These are phyloP conservation scores for Drosophila mulleri DNA, from an alignment of 2,888 invertebrate species.

Conservation along the genomic window DNA sequence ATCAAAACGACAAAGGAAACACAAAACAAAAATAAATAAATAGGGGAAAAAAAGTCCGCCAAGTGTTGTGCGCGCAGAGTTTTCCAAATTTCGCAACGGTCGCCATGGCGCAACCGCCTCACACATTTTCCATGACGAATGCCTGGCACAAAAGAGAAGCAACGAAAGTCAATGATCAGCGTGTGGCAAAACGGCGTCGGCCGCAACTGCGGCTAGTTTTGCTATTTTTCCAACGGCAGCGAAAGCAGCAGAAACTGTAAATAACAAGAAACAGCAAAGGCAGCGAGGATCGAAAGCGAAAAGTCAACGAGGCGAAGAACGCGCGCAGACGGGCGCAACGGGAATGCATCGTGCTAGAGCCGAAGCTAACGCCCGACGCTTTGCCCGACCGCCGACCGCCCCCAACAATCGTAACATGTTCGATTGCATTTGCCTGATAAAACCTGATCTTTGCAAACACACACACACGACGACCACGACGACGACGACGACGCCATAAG, in stretches of 20 bases:
- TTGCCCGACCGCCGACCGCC: constrained; percentile 47
- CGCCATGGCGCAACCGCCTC: constrained; percentile 42
- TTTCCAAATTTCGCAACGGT: constrained; percentile 59
- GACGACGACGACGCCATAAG: constrained; percentile 47
- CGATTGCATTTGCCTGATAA: constrained; percentile 76
- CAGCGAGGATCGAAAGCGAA: constrained; percentile 77
- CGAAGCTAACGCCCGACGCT: constrained; percentile 24
- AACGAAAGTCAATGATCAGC: constrained; percentile 82
- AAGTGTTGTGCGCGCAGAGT: constrained; percentile 39
- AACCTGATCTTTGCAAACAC: constrained; percentile 71
- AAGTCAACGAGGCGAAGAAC: constrained; percentile 55
- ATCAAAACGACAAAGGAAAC: constrained; percentile 10
- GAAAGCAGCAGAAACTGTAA: constrained; percentile 76
- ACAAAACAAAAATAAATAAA: constrained; percentile 4
- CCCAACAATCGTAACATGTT: constrained; percentile 57
- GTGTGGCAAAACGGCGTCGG: constrained; percentile 32
- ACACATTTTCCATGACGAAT: constrained; percentile 76
- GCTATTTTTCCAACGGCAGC: constrained; percentile 74
- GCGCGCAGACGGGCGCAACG: constrained; percentile 22
- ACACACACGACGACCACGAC: constrained; percentile 18
- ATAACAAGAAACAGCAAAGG: constrained; percentile 71
- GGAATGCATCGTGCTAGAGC: constrained; percentile 27
- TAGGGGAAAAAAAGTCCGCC: constrained; percentile 26
- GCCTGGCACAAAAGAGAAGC: constrained; percentile 68
- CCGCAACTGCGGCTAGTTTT: constrained; percentile 60